Base-by-base conservation (phyloP, 2,888 invertebrate species). In the Epinotia bilunana region DNA sequence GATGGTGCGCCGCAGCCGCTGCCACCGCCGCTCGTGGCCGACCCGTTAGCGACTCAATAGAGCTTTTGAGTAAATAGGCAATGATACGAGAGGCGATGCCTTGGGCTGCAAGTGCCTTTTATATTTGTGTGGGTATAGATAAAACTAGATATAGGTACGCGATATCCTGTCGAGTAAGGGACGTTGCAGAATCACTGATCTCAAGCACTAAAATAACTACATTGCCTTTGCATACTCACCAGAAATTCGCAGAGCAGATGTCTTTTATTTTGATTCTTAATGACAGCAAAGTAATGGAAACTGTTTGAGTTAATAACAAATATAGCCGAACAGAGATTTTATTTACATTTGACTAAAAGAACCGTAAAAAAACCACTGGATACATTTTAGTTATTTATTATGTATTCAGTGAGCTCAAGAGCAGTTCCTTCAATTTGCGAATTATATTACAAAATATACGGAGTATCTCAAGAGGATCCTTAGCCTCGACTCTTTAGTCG, bases 161-260 rank as follows among this genome's bases (percentile, higher is more conserved):
- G 1, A 39, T 39, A 39, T 39, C n/a, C n/a, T 53, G 6, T 6
- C 7, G 5, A 7, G 53, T 53, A n/a, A 53, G 6, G 5, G 53
- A n/a, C 53, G 53, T 53, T n/a, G 53, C 53, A 53, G n/a, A n/a
- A 53, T n/a, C 53, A 53, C n/a, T n/a, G n/a, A n/a, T 53, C n/a
- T n/a, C 53, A 53, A 53, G 16, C 7, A 53, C 53, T n/a, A n/a
- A 53, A 53, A 11, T 20, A 43, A 39, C 62, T 43, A 62, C 62
- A 11, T 12, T 60, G 13, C 28, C 23, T 60, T 13, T 20, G 6
- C 9, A 39, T 39, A 62, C 62, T 62, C 43, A 62, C 62, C 62
- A 12, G 3, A 39, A 62, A 43, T 62, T 62, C 18, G 62, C 43
- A 62, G 43, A 43, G 43, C 43, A 18, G 5, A 3, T 18, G 5